phyloP scores from a whole-genome alignment of 2,113 vertebrate species.

The Scolopax mira region DNA sequence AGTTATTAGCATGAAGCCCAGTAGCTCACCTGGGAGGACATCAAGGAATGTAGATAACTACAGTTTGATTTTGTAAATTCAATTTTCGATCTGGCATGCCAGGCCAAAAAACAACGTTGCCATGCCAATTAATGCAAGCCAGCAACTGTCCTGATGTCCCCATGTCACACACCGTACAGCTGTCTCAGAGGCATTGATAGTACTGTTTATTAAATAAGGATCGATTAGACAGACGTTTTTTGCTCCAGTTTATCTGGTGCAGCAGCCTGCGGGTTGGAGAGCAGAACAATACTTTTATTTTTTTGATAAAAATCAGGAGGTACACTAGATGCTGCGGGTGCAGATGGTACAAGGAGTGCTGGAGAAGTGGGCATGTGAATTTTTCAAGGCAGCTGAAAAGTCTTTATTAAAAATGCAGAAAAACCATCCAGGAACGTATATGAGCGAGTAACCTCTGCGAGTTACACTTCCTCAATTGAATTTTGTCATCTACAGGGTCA shows the following conservation, averaged over 20 bases:
- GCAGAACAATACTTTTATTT: not conserved
- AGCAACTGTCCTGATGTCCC: constrained; percentile 32
- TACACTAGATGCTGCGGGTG: not conserved
- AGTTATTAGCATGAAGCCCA: constrained; percentile 87
- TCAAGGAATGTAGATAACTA: constrained; percentile 73
- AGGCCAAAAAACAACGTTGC: constrained; percentile 49
- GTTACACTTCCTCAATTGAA: not conserved
- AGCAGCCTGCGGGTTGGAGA: not conserved
- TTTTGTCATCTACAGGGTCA: constrained; percentile 8
- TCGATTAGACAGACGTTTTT: constrained; percentile 39
- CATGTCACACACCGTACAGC: not conserved
- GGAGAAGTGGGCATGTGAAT: not conserved
- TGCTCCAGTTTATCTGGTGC: not conserved
- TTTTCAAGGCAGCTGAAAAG: constrained; percentile 7
- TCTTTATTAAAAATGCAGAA: not conserved
- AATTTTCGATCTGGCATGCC: constrained; percentile 55
- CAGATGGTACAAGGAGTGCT: not conserved
- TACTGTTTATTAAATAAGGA: constrained; percentile 57
- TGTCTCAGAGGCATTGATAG: constrained; percentile 31
- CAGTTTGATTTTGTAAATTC: constrained; percentile 77
- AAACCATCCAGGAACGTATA: not conserved
- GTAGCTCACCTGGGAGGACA: constrained; percentile 83
- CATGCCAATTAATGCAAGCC: constrained; percentile 36
- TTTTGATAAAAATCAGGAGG: not conserved
- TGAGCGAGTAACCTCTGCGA: not conserved